Percentiles rank a stretch among this genome's conserved stretches.
phyloP scores from a whole-genome alignment of 2,113 vertebrate genomes.

The Cariama cristata region DNA sequence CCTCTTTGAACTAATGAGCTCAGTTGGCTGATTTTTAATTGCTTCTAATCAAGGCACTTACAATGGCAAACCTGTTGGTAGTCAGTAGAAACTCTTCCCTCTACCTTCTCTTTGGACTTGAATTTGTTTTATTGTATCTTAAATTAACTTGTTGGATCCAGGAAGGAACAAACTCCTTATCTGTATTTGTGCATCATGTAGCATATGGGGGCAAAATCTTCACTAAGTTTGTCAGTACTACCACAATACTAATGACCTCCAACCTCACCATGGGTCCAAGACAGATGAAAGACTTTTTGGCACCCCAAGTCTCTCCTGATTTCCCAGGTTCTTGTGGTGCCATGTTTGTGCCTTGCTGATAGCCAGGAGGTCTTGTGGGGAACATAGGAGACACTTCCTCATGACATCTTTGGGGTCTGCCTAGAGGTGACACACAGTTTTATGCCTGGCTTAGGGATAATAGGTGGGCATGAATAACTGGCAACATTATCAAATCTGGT shows the following conservation, averaged over 20 bases:
- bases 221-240: background rate
- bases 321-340: background rate
- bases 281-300: background rate
- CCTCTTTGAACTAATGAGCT: background rate
- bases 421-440: background rate
- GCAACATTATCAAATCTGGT: background rate
- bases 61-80: background rate
- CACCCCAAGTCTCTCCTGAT: background rate
- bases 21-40: background rate
- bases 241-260: background rate
- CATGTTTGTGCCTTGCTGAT: background rate
- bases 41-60: background rate
- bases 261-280: background rate
- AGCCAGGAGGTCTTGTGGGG: background rate
- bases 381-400: background rate
- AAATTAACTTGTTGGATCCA: background rate
- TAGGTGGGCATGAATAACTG: background rate
- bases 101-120: background rate
- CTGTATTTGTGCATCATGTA: background rate
- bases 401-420: rapidly evolving
- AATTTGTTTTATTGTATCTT: background rate
- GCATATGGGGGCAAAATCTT: background rate
- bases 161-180: background rate
- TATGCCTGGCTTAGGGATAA: background rate
- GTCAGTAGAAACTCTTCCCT: background rate